Percentiles rank a stretch among this genome's conserved stretches.
These are phyloP conservation scores for Iselma pallidipennis DNA, from an alignment of 2,888 invertebrate species.

Conservation along the genomic window DNA sequence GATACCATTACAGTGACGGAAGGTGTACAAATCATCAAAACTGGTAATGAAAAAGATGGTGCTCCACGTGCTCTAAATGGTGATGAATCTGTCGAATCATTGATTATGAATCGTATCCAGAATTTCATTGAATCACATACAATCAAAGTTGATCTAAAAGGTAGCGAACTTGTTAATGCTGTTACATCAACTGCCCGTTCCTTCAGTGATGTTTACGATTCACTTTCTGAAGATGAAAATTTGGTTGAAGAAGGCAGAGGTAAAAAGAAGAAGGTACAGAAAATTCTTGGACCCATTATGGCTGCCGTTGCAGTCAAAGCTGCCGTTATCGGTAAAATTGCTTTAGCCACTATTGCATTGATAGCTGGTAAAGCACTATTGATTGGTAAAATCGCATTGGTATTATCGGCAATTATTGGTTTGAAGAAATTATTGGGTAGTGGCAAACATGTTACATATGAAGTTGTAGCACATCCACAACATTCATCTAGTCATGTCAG, in stretches of 20 bases:
- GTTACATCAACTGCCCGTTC: constrained; percentile 81
- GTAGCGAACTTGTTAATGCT: constrained; percentile 79
- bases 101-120: constrained; percentile 70
- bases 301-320: constrained; percentile 77
- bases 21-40: constrained; percentile 82
- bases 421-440: constrained; percentile 79
- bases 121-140: constrained; percentile 80
- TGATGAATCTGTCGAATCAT: constrained; percentile 67
- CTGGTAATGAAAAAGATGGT: constrained; percentile 69
- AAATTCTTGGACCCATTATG: constrained; percentile 76
- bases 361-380: constrained; percentile 85
- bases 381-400: constrained; percentile 83
- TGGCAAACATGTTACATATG: constrained; percentile 82
- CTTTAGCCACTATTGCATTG: constrained; percentile 79
- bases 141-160: constrained; percentile 82
- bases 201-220: constrained; percentile 72
- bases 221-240: constrained; percentile 62
- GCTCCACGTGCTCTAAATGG: constrained; percentile 74
- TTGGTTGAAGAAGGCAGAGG: constrained; percentile 68
- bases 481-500: constrained; percentile 72
- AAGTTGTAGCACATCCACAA: constrained; percentile 84
- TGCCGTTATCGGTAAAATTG: constrained; percentile 76
- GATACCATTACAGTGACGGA: constrained; percentile 80
- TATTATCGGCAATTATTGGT: constrained; percentile 81
- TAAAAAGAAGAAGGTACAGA: constrained; percentile 82